These are phyloP conservation scores for Anthoscopus minutus DNA, from an alignment of 2,113 vertebrate species.

Conservation along the genomic window DNA sequence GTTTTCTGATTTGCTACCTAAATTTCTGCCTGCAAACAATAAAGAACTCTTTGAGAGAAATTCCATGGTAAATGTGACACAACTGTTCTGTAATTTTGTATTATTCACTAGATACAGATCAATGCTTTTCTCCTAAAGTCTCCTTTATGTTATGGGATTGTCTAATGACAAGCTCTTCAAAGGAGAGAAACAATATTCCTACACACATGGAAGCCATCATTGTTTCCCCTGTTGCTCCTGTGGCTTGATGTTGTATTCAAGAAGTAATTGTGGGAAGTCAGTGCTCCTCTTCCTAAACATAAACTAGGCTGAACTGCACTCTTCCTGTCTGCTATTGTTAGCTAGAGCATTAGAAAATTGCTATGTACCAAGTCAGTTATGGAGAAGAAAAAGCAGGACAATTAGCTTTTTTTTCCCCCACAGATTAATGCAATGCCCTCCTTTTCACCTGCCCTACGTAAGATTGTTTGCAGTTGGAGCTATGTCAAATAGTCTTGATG, in stretches of 20 bases:
- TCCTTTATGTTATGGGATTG: background rate
- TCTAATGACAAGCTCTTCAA: slow-evolving; percentile 28
- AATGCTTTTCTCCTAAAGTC: background rate
- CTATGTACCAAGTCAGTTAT: background rate
- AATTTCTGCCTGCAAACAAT: background rate
- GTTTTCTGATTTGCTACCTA: background rate
- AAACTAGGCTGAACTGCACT: slow-evolving; percentile 58
- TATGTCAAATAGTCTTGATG: background rate
- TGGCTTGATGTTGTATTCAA: slow-evolving; percentile 15
- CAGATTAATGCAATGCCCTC: background rate
- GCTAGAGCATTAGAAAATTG: slow-evolving; percentile 36
- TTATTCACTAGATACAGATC: slow-evolving; percentile 21
- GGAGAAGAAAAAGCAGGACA: background rate
- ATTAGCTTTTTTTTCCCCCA: background rate
- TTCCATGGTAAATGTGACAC: background rate
- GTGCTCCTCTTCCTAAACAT: slow-evolving; percentile 60
- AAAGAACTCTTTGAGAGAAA: background rate
- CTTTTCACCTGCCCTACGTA: background rate
- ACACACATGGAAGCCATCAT: slow-evolving; percentile 25
- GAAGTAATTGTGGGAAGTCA: slow-evolving; percentile 55
- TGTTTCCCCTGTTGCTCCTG: slow-evolving; percentile 48
- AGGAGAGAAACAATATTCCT: slow-evolving; percentile 44
- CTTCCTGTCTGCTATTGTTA: slow-evolving; percentile 62
- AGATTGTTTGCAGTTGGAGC: background rate
- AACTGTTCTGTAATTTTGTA: background rate